Evolutionary conservation across 2,797 vertebrate genomes (phyloP), one percentile per base, ranked within the genome.

Genomic region (Anolis apletophallus): DNA sequence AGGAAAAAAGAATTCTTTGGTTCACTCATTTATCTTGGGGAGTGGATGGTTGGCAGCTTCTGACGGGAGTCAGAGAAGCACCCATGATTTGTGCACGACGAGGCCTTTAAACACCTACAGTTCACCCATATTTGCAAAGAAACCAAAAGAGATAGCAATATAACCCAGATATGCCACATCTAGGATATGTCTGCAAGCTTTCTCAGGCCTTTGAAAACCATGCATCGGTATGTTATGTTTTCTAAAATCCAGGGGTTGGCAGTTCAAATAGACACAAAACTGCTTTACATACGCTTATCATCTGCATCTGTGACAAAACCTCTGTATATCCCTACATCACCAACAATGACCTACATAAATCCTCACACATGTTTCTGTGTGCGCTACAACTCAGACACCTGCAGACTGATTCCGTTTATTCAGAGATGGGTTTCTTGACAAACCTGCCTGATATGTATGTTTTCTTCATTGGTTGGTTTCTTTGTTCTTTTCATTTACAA

Each of bases 291-390:
- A 7, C 79, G 29, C 36, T 88, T 91, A 88, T 79, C 32, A 0
- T 90, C 87, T 91, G 19, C 69, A 94, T 94, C 86, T 80, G 79
- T 87, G 89, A 76, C 88, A 86, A 69, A 88, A 90, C 89, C 89
- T 83, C 80, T 88, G 1, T 68, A 72, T 69, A 89, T 57, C 89
- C 80, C 92, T 87, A 90, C 89, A 29, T 55, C 90, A 93, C 32
- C 90, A 91, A 46, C 83, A 85, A 77, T 94, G 96, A 96, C 96
- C 96, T 96, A 97, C 94, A 96, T 97, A 94, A 80, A 93, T 90
- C 64, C 29, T 88, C 83, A 90, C 85, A 90, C 32, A 87, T 89
- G 54, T 89, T 85, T 17, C 85, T 91, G 91, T 89, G 84, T 89
- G 85, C 91, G 85, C 77, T 90, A 57, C 77, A 85, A 57, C 89